Evolutionary conservation across 2,797 vertebrate species (phyloP).

Genomic region (Kryptolebias ocellatus): DNA sequence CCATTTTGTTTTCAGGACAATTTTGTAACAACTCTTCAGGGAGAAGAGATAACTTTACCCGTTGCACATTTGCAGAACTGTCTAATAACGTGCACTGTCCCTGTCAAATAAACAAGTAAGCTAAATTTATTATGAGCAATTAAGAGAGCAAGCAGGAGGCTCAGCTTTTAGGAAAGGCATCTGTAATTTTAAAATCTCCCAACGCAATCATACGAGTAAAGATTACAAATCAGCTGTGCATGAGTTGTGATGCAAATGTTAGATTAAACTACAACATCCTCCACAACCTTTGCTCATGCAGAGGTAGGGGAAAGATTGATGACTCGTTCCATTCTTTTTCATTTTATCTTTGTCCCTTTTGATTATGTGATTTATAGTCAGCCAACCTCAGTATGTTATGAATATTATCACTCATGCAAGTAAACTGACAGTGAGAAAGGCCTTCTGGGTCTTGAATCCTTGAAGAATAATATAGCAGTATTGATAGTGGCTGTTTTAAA

Average conservation of each 20-base stretch:
- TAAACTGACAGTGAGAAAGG: slow-evolving; percentile 51
- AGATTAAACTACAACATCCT: background rate
- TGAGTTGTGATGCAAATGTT: slow-evolving; percentile 5
- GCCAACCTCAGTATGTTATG: slow-evolving; percentile 58
- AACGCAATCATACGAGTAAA: background rate
- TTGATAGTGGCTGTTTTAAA: slow-evolving; percentile 37
- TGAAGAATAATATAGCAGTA: slow-evolving; percentile 43
- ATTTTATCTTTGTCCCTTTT: slow-evolving; percentile 47
- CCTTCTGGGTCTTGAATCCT: slow-evolving; percentile 33
- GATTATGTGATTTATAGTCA: slow-evolving; percentile 64
- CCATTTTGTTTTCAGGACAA: background rate
- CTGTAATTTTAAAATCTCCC: background rate
- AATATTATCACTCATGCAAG: slow-evolving; percentile 64
- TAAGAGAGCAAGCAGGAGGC: slow-evolving; percentile 43
- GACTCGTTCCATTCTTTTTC: slow-evolving; percentile 42
- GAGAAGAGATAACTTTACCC: background rate
- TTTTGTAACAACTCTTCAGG: background rate
- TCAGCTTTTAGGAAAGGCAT: slow-evolving; percentile 31
- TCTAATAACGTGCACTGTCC: background rate
- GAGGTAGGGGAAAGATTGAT: slow-evolving; percentile 26
- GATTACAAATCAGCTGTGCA: background rate
- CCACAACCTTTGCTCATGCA: slow-evolving; percentile 7
- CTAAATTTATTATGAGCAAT: slow-evolving; percentile 37
- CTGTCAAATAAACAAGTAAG: background rate
- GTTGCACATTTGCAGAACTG: background rate